Conservation (phyloP, 2,888 invertebrate species). For the Euzophera pinguis region DNA sequence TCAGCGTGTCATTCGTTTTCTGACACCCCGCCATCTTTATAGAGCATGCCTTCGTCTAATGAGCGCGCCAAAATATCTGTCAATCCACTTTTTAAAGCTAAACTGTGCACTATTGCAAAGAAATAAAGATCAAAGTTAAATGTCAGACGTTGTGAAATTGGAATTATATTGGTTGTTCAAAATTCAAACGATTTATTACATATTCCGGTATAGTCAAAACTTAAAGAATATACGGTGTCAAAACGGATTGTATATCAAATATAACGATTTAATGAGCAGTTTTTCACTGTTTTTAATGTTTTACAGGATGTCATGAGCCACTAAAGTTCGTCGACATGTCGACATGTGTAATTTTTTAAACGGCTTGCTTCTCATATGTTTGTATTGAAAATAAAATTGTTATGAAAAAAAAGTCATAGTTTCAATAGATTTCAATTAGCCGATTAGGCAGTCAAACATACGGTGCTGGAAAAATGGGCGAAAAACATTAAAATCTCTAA, state of each 20-base stretch:
- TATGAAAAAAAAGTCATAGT: too few relatives aligned
- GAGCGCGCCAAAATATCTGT: constrained; percentile 57
- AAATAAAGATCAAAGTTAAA: constrained; percentile 23
- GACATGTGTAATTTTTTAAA: too few relatives aligned
- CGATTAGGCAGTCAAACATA: too few relatives aligned
- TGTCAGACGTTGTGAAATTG: constrained; percentile 14
- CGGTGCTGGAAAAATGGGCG: too few relatives aligned
- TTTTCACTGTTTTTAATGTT: constrained; percentile 31
- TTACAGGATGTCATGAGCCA: constrained; percentile 27
- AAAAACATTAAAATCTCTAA: too few relatives aligned
- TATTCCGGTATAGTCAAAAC: constrained; percentile 36
- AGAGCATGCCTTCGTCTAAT: constrained; percentile 41
- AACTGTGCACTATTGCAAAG: constrained; percentile 5
- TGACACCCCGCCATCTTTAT: constrained; percentile 32
- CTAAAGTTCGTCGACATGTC: too few relatives aligned
- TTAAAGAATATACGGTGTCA: constrained; percentile 38
- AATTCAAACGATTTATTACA: constrained; percentile 38
- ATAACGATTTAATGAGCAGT: constrained; percentile 41
- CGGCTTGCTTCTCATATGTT: too few relatives aligned
- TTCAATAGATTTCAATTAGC: too few relatives aligned
- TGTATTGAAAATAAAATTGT: too few relatives aligned
- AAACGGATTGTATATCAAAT: constrained; percentile 44
- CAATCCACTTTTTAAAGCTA: constrained; percentile 31
- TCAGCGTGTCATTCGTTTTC: constrained; percentile 61
- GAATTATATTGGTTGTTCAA: constrained; percentile 25